A percentile compares a stretch with the other conserved stretches of the same genome.
phyloP scores from a whole-genome alignment of 1,140 invertebrate genomes.

The Orussus abietinus region DNA sequence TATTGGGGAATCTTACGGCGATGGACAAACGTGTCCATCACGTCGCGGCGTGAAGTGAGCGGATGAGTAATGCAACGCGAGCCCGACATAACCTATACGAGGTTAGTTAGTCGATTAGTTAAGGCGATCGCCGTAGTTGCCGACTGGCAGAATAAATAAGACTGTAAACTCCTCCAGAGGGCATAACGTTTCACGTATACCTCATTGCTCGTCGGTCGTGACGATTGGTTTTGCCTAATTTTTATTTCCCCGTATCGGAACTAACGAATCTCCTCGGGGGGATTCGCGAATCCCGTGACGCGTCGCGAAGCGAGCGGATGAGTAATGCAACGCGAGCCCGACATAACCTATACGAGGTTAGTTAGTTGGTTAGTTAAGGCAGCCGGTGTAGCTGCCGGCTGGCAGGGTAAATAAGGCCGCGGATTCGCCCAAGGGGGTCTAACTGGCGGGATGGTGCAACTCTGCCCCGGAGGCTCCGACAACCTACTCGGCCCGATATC shows the following conservation, averaged over 20 bases:
- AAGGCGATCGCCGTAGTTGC: not conserved
- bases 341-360: constrained; percentile 1
- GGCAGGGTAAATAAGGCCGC: constrained; percentile 27
- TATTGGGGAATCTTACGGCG: no score
- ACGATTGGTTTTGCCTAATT: no score
- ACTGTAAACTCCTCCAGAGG: not conserved
- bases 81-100: not conserved
- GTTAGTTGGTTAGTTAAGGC: constrained; percentile 21
- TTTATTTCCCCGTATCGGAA: no score
- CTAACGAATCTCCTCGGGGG: no score
- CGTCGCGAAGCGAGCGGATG: constrained; percentile 6
- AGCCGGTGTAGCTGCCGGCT: constrained; percentile 11
- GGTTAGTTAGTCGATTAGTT: not conserved
- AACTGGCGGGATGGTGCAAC: constrained; percentile 49
- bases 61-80: not conserved
- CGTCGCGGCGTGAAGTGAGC: no score
- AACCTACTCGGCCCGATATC: constrained; percentile 40
- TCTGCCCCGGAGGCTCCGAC: constrained; percentile 44
- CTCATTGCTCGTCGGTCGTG: no score
- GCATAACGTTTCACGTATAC: no score
- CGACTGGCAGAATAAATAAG: not conserved
- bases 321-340: not conserved
- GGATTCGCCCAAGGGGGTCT: constrained; percentile 52
- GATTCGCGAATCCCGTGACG: no score
- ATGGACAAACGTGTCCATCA: no score